These are phyloP conservation scores for Arctia plantaginis DNA, from an alignment of 2,888 invertebrate species.

Conservation along the genomic window DNA sequence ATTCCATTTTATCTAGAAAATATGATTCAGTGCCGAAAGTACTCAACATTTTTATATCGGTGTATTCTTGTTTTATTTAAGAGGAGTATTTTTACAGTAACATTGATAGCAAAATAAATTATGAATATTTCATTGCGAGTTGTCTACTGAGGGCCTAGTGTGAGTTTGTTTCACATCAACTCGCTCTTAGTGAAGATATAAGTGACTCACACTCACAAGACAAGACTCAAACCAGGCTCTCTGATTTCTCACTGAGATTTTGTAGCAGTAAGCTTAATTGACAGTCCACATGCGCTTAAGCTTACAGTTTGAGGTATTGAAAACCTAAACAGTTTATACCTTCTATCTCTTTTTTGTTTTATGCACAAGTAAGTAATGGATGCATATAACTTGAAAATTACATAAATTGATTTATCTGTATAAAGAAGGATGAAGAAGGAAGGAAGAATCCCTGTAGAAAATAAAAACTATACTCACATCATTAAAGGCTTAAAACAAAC, in stretches of 20 bases:
- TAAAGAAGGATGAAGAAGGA: background rate
- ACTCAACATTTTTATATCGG: conserved; percentile 18
- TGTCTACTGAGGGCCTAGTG: no score
- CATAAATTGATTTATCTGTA: background rate
- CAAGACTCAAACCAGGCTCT: no score
- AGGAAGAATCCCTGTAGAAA: no score
- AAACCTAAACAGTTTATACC: background rate
- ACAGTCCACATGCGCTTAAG: background rate
- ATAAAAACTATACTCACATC: no score
- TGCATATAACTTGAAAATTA: background rate
- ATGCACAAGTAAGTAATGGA: background rate
- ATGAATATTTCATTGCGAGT: background rate
- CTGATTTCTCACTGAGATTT: background rate
- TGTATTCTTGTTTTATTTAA: conserved; percentile 21
- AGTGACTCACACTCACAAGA: no score
- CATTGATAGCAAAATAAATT: conserved; percentile 13
- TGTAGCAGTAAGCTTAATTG: background rate
- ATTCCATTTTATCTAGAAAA: conserved; percentile 27
- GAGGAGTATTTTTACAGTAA: conserved; percentile 8
- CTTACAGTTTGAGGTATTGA: background rate
- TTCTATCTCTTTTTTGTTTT: background rate
- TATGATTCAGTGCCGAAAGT: conserved; percentile 29
- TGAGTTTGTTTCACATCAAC: no score
- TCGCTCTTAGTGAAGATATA: no score
- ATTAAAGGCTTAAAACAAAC: no score